Conservation (phyloP, 1,140 invertebrate species). For the Chelonus insularis region DNA sequence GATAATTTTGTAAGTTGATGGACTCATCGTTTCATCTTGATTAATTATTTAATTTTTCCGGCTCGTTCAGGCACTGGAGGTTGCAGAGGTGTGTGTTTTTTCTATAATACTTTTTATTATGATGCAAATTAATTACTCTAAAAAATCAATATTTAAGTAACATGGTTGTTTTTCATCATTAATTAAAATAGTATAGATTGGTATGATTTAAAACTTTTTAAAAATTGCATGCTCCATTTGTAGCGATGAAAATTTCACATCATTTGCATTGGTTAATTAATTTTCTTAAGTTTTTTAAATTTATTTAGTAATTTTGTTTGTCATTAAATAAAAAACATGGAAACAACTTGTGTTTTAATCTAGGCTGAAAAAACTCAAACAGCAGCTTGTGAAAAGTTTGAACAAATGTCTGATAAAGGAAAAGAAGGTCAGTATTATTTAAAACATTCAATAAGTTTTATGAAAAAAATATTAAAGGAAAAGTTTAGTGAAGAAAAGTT, state of each 20-base stretch:
- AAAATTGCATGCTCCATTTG: no score
- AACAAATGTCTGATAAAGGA: constrained; percentile 92
- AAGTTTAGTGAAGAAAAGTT: no score
- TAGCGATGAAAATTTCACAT: no score
- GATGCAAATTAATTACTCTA: constrained; percentile 17
- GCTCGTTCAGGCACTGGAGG: constrained; percentile 60
- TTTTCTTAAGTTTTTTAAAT: no score
- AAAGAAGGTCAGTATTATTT: constrained; percentile 89
- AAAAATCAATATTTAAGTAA: no score
- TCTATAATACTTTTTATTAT: constrained; percentile 17
- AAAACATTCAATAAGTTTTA: no score
- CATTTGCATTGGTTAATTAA: no score
- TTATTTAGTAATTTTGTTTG: no score
- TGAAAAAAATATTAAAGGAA: no score
- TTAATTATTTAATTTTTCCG: constrained; percentile 53
- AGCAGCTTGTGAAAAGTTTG: constrained; percentile 93
- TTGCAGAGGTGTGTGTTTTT: constrained; percentile 63
- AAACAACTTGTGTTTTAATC: constrained; percentile 18
- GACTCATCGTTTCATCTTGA: constrained; percentile 19
- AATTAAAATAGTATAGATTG: no score
- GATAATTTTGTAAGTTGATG: neutral
- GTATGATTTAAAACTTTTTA: no score
- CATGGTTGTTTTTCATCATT: no score
- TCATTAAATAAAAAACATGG: neutral
- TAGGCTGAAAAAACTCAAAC: constrained; percentile 92